Conservation (phyloP, 2,113 vertebrate species). For the Malurus cyaneus region DNA sequence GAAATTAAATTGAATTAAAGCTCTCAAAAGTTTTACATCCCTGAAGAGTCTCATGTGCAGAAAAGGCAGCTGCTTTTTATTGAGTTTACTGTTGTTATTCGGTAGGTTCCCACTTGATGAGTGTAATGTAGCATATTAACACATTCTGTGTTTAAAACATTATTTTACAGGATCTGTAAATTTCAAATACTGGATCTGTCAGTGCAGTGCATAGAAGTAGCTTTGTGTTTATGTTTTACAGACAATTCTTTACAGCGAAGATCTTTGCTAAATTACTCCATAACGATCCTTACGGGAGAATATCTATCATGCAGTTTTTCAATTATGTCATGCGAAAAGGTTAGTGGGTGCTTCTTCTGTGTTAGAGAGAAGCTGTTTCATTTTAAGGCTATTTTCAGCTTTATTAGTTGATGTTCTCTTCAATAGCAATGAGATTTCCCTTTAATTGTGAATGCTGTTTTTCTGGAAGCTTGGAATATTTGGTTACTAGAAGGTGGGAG, state of each 20-base stretch:
- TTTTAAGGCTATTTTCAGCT: background rate
- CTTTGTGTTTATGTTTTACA: constrained; percentile 62
- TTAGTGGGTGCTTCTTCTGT: constrained; percentile 46
- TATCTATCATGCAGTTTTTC: constrained; percentile 99
- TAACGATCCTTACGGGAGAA: constrained; percentile 91
- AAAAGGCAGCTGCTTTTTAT: background rate
- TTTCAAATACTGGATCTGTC: background rate
- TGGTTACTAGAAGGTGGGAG: background rate
- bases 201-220: background rate
- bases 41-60: background rate
- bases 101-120: background rate
- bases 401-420: background rate
- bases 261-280: constrained; percentile 94
- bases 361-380: background rate
- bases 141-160: background rate
- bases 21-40: background rate
- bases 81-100: background rate
- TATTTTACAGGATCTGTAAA: background rate
- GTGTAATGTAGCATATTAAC: background rate
- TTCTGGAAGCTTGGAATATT: background rate
- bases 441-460: background rate
- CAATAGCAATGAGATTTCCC: background rate
- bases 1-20: background rate
- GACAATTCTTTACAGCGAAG: constrained; percentile 93
- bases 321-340: constrained; percentile 99